phyloP scores from a whole-genome alignment of 64 coral and sea anemone genomes.

The Montipora cactus region DNA sequence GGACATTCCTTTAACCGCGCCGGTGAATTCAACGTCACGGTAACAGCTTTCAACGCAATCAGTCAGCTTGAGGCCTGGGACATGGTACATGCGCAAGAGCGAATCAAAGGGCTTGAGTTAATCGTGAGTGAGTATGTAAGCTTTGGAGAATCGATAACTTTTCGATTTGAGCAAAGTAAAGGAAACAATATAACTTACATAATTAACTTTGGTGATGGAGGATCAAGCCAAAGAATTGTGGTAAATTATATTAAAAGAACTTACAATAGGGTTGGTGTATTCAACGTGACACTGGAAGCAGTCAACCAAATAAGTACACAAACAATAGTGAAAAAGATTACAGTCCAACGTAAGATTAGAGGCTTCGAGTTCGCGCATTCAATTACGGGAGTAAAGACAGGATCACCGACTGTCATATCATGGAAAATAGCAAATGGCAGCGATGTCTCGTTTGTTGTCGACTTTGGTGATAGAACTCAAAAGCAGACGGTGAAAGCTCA shows the following conservation, averaged over 20 bases:
- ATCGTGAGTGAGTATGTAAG: not conserved
- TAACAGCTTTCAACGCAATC: slow-evolving; percentile 64
- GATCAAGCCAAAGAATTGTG: slow-evolving; percentile 10
- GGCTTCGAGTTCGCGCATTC: slow-evolving; percentile 39
- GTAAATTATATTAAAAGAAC: slow-evolving; percentile 20
- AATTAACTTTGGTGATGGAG: slow-evolving; percentile 69
- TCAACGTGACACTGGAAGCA: slow-evolving; percentile 43
- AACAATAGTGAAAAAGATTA: slow-evolving; percentile 33
- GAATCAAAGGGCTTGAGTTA: slow-evolving; percentile 65
- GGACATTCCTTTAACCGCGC: slow-evolving; percentile 36
- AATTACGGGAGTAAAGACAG: not conserved
- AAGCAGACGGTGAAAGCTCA: too few species aligned
- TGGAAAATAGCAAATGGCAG: slow-evolving; percentile 80
- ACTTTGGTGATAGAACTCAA: slow-evolving; percentile 62
- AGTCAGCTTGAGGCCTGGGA: slow-evolving; percentile 56
- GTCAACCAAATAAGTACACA: slow-evolving; percentile 76
- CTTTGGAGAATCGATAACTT: slow-evolving; percentile 2
- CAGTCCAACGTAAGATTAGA: slow-evolving; percentile 65
- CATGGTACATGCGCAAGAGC: slow-evolving; percentile 65
- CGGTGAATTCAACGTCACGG: slow-evolving; percentile 45
- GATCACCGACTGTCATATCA: not conserved
- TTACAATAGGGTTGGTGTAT: slow-evolving; percentile 17
- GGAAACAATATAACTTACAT: slow-evolving; percentile 70
- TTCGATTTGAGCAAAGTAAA: slow-evolving; percentile 33
- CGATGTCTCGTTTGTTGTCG: slow-evolving; percentile 58